phyloP scores from a whole-genome alignment of 2,113 vertebrate species.

The Ochotona curzoniae region DNA sequence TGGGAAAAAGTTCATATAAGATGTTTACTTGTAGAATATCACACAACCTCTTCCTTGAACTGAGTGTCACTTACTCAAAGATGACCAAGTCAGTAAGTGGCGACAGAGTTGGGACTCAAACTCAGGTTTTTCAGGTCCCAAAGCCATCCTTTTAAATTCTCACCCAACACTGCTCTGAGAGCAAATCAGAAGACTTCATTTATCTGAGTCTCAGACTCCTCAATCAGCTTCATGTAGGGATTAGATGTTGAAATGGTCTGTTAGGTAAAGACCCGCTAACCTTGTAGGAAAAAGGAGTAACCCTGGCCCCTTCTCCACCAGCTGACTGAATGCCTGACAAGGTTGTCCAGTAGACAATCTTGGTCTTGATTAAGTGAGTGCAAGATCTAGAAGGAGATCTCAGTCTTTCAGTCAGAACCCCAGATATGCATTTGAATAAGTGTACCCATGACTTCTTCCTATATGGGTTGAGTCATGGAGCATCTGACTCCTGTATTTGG shows the following conservation, averaged over 20 bases:
- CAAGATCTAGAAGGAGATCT: too few relatives aligned
- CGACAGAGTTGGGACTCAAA: not conserved
- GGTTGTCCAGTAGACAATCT: not conserved
- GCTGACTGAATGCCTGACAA: not conserved
- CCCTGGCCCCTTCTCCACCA: not conserved
- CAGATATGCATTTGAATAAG: not conserved
- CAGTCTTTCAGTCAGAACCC: too few relatives aligned
- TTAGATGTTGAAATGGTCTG: conserved; percentile 35
- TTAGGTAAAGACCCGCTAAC: conserved; percentile 22
- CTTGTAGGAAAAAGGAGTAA: not conserved
- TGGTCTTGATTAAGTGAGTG: too few relatives aligned
- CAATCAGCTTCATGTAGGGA: conserved; percentile 45
- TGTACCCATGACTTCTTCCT: not conserved
- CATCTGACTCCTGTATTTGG: not conserved
- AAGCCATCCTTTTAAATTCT: conserved; percentile 35
- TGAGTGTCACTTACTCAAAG: not conserved
- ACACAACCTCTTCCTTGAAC: not conserved
- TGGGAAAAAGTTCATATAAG: not conserved
- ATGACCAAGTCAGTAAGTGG: not conserved
- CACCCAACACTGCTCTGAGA: not conserved
- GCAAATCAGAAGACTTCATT: conserved; percentile 34
- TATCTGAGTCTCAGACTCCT: conserved; percentile 38
- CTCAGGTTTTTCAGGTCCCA: not conserved
- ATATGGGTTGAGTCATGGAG: not conserved
- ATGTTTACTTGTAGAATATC: conserved; percentile 47